Percentiles rank a stretch among this genome's conserved stretches.
Conservation (phyloP, 2,888 invertebrate genomes). For the Rhogogaster chlorosoma region DNA sequence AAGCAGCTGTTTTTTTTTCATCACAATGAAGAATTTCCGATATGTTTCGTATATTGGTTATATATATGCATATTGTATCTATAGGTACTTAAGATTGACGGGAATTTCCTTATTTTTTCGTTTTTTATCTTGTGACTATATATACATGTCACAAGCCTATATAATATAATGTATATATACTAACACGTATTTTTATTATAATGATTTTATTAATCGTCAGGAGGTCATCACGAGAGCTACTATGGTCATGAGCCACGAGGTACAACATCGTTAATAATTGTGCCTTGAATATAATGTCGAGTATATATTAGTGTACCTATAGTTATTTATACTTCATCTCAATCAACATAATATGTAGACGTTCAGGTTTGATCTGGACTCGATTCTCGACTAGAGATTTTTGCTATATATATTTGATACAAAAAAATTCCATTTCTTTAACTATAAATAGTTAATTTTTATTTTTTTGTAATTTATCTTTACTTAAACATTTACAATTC, state of each 20-base stretch:
- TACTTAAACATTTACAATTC: too few species aligned
- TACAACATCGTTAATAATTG: conserved; percentile 75
- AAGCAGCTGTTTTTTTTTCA: too few species aligned
- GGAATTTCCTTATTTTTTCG: neutral
- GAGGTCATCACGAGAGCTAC: conserved; percentile 81
- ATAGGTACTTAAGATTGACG: neutral
- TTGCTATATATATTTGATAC: neutral
- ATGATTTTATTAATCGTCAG: conserved; percentile 72
- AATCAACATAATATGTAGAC: neutral
- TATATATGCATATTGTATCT: too few species aligned
- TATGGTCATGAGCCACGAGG: conserved; percentile 89
- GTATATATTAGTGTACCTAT: conserved; percentile 7
- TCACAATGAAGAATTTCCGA: too few species aligned
- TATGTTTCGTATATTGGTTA: too few species aligned
- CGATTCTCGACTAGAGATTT: neutral
- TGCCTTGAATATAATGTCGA: neutral
- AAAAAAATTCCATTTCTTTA: neutral
- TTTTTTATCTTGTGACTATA: neutral
- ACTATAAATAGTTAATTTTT: too few species aligned
- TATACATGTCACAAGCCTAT: too few species aligned
- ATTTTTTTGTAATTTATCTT: too few species aligned
- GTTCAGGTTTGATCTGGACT: neutral
- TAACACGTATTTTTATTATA: neutral
- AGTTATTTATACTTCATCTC: neutral
- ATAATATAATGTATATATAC: neutral